Evolutionary conservation across 2,888 invertebrate genomes (phyloP), one percentile per base, ranked within the genome.

Genomic region (Folsomia candida): DNA sequence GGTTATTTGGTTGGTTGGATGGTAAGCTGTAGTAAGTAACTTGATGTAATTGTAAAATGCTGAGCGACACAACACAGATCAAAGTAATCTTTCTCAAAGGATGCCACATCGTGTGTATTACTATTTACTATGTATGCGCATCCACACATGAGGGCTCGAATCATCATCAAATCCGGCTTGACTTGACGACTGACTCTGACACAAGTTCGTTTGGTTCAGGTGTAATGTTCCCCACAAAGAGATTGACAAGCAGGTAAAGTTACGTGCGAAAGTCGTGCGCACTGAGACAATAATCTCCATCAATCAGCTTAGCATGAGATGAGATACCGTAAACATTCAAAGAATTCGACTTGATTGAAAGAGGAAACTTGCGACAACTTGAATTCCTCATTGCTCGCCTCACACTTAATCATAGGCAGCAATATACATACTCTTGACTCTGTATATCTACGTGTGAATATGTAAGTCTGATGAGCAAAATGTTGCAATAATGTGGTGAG

Each of bases 221-320:
- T 18, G 20, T 54, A 54, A 54, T n/a, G n/a, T 54, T 54, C 11
- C 47, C 54, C 54, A 54, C 18, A 18, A 18, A 54, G 6, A n/a
- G n/a, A 54, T 18, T 20, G 57, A 65, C 65, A 65, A 65, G 65
- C 2, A 26, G 25, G 28, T 24, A 54, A 65, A 47, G 65, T 27
- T 2, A 65, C 57, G 65, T 65, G 65, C 57, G 65, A 65, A 65
- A 65, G 57, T 65, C 65, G 65, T 65, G 65, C 54, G 65, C 65
- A 2, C 65, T 54, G 54, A 65, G 57, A 65, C 65, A 65, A 65
- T 65, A 51, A 65, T 65, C 65, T 57, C 28, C 54, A 57, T 57
- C 65, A 65, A 65, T 65, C 65, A 51, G 51, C 62, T 62, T 62
- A 62, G 6, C 28, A 57, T 37, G 37, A 37, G 37, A 37, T 37